Conservation (phyloP, 2,797 vertebrate genomes). For the Cyprinodon diabolis region DNA sequence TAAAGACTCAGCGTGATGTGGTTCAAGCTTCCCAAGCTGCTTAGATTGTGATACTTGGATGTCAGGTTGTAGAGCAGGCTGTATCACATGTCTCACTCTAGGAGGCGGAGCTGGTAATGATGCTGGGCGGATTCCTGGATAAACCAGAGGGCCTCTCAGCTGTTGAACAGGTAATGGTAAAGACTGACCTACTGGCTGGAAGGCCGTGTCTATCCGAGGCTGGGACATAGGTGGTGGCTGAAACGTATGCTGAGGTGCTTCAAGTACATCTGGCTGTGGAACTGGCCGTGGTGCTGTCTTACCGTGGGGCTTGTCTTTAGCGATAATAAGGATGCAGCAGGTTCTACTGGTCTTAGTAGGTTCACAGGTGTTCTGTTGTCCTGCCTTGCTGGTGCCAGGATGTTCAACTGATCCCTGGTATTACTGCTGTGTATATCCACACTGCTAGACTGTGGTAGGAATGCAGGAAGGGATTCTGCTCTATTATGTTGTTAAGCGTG, state of each 20-base stretch:
- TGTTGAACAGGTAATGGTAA: too few species aligned
- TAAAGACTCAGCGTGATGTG: too few species aligned
- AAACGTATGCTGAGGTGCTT: not conserved
- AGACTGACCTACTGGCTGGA: not conserved
- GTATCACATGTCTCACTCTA: too few species aligned
- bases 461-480: not conserved
- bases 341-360: not conserved
- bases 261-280: not conserved
- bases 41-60: too few species aligned
- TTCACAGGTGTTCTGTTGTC: slow-evolving; percentile 3
- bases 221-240: not conserved
- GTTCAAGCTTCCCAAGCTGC: too few species aligned
- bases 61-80: too few species aligned
- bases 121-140: too few species aligned
- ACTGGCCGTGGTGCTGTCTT: not conserved
- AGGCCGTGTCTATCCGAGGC: not conserved
- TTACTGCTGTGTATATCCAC: not conserved
- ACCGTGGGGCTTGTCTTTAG: too few species aligned
- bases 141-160: too few species aligned
- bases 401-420: not conserved
- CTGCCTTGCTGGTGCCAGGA: not conserved
- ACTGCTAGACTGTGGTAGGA: not conserved
- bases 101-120: too few species aligned
- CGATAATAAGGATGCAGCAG: not conserved
- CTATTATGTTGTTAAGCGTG: not conserved